Conservation (phyloP, 2,113 vertebrate genomes). For the Melanocharis versteri region DNA sequence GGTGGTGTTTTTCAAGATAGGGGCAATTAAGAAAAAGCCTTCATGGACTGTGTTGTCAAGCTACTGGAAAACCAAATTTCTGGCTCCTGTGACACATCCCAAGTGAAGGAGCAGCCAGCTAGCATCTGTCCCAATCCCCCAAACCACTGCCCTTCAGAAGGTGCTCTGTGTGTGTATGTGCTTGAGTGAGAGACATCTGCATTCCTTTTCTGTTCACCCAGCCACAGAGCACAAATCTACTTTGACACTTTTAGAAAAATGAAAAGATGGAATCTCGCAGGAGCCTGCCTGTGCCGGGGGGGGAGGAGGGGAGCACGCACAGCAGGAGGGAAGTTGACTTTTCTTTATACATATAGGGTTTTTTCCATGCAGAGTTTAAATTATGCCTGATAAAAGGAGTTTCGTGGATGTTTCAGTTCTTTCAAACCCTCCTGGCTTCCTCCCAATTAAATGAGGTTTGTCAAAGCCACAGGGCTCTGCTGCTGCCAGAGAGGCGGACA, state of each 20-base stretch:
- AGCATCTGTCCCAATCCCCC: neutral
- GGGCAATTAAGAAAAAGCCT: neutral
- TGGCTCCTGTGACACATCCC: neutral
- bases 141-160: slow-evolving; percentile 35
- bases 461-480: slow-evolving; percentile 87
- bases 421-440: slow-evolving; percentile 86
- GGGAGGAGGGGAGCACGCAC: slow-evolving; percentile 65
- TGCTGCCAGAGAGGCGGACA: slow-evolving; percentile 80
- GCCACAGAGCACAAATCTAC: slow-evolving; percentile 78
- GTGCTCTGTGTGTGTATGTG: slow-evolving; percentile 5
- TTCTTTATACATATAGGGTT: slow-evolving; percentile 86
- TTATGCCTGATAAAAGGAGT: slow-evolving; percentile 88
- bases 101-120: neutral
- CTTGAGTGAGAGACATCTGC: slow-evolving; percentile 68
- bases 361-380: slow-evolving; percentile 88
- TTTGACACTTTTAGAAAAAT: slow-evolving; percentile 83
- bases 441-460: slow-evolving; percentile 89
- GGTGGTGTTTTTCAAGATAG: neutral
- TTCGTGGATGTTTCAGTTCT: slow-evolving; percentile 85
- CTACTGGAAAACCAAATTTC: slow-evolving; percentile 42
- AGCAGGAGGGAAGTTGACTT: slow-evolving; percentile 85
- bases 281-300: slow-evolving; percentile 71
- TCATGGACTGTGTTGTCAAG: neutral
- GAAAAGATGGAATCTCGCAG: slow-evolving; percentile 81
- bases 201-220: slow-evolving; percentile 75